Base-by-base conservation (phyloP, 2,888 invertebrate genomes). In the Frankliniella intonsa region DNA sequence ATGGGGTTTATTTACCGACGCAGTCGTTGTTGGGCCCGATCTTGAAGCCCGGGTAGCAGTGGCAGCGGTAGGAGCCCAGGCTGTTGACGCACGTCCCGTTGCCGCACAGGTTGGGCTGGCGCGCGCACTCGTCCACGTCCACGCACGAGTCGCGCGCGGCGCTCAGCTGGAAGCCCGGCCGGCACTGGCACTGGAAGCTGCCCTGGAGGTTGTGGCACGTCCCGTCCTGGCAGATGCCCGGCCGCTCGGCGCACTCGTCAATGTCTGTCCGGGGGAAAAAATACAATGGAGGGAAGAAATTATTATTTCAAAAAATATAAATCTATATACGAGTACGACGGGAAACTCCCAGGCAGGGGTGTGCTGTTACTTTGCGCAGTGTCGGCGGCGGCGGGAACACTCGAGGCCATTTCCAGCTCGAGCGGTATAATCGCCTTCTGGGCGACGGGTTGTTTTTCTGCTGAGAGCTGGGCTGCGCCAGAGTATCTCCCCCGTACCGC, bases 11-110 rank as follows among this genome's bases (percentile, higher is more conserved):
- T 38, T 5, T 82, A 93, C 93, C 93, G 80, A 93, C 91, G 86
- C 95, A 95, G 86, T 95, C 95, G 85, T 93, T 93, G 85, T 93
- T 94, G 11, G 92, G 91, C 81, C 94, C 93, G 0, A 94, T 90
- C 86, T 94, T 94, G 88, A 94, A 94, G 0, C 94, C 94, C 1
- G 90, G 90, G 85, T 93, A 92, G 86, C 95, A 95, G 86, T 92
- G 92, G 86, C 94, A 94, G 84, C 91, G 90, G 88, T 93, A 94
- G 2, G 91, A 90, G 25, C 94, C 94, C 79, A 92, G 90, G 80
- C 91, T 88, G 87, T 94, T 94, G 85, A 93, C 90, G 87, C 94
- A 94, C 0, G 92, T 92, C 10, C 94, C 94, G 87, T 94, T 94
- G 85, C 94, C 93, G 87, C 94, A 94, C 85, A 92, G 91, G 84